Evolutionary conservation across 1,140 invertebrate genomes (phyloP).

Genomic region (Sycobia sp.): DNA sequence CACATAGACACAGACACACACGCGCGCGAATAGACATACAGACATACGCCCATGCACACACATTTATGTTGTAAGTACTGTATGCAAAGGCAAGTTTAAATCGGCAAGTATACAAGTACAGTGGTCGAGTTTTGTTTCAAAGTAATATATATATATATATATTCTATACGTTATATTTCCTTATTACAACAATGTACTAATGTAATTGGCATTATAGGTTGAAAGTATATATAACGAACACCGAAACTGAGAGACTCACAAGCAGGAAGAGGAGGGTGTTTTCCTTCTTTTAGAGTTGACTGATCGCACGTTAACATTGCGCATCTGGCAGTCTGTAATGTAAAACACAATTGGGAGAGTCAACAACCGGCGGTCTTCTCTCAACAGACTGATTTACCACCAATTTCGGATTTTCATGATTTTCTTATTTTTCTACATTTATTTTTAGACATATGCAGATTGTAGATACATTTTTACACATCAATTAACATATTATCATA

Average conservation of each 20-base stretch:
- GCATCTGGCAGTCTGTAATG: conserved; percentile 77
- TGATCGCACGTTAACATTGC: conserved; percentile 77
- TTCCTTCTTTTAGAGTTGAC: conserved; percentile 75
- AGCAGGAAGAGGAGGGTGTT: conserved; percentile 72
- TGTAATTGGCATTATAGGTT: conserved; percentile 40
- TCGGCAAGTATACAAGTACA: conserved; percentile 39
- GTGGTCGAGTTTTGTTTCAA: conserved; percentile 31
- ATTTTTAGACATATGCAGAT: too few species aligned
- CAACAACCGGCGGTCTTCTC: conserved; percentile 54
- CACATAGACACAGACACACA: not conserved
- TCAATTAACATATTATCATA: too few species aligned
- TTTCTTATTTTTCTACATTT: conserved; percentile 32
- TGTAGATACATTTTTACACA: too few species aligned
- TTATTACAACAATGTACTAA: conserved; percentile 57
- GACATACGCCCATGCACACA: not conserved
- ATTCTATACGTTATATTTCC: conserved; percentile 44
- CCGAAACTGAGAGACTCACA: conserved; percentile 72
- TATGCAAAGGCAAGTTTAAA: conserved; percentile 37
- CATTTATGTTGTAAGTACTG: not conserved
- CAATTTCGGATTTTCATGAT: too few species aligned
- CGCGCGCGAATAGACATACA: not conserved
- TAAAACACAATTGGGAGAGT: conserved; percentile 62
- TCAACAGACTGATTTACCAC: conserved; percentile 16
- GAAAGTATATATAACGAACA: conserved; percentile 53
- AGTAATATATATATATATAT: conserved; percentile 34